These are phyloP conservation scores for Danio albolineatus DNA, from an alignment of 2,797 vertebrate genomes.

Conservation along the genomic window DNA sequence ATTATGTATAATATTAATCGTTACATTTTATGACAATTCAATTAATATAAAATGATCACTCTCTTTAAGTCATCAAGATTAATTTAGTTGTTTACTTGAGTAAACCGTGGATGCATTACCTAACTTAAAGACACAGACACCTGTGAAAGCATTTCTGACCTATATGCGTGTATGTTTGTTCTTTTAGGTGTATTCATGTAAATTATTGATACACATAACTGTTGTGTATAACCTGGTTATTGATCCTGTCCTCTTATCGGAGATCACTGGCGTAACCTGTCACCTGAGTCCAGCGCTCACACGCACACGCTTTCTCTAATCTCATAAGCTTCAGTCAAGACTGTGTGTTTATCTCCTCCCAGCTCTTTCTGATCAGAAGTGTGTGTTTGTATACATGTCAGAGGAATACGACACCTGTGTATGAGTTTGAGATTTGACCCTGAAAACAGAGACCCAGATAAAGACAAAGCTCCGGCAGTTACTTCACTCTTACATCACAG, in stretches of 20 bases:
- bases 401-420: conserved; percentile 30
- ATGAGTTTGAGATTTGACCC: conserved; percentile 26
- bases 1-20: neutral
- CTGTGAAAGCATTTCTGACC: neutral
- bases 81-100: too few relatives aligned
- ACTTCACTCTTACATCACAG: conserved; percentile 29
- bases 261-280: conserved; percentile 42
- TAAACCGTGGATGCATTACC: too few relatives aligned
- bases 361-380: conserved; percentile 56
- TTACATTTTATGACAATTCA: neutral
- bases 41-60: too few relatives aligned
- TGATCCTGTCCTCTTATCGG: conserved; percentile 52
- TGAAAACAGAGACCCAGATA: conserved; percentile 56
- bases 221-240: conserved; percentile 51
- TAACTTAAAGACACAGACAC: neutral
- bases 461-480: conserved; percentile 5
- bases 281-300: conserved; percentile 50
- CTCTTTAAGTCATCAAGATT: too few relatives aligned
- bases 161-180: neutral
- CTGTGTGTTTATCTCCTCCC: conserved; percentile 38
- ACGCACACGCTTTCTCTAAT: neutral
- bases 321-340: conserved; percentile 22
- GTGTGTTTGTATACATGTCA: conserved; percentile 32
- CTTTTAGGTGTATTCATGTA: neutral
- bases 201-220: neutral